Evolutionary conservation across 92 coral and sea anemone species (phyloP).

Genomic region (Parazoanthus swiftii): DNA sequence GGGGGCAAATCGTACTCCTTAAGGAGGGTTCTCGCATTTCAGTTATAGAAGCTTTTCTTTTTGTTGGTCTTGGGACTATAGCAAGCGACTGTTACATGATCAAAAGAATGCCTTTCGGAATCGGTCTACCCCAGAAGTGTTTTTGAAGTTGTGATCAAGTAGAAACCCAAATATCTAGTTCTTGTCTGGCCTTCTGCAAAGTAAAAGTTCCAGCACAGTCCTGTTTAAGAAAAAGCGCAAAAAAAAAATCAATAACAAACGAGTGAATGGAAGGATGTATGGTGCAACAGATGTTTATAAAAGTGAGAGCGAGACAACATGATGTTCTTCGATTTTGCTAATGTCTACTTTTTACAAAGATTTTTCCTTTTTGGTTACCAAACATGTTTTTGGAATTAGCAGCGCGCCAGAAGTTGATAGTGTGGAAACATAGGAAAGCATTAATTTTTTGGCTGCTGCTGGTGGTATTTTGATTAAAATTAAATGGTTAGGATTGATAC

Average conservation of each 20-base stretch:
- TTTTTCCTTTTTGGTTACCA: too few species aligned
- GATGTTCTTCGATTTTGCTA: background rate
- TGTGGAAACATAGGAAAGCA: too few species aligned
- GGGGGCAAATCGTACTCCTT: too few species aligned
- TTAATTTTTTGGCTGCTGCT: too few species aligned
- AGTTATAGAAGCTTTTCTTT: background rate
- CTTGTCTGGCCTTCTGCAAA: constrained; percentile 32
- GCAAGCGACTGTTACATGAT: background rate
- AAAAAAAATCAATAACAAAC: background rate
- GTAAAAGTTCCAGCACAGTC: constrained; percentile 28
- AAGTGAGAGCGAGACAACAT: background rate
- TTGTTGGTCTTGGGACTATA: background rate
- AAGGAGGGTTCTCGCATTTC: background rate
- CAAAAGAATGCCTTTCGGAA: background rate
- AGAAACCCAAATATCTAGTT: background rate
- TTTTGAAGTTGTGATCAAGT: background rate
- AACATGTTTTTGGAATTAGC: background rate
- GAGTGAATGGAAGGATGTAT: background rate
- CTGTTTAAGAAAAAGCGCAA: background rate
- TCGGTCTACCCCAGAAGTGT: background rate
- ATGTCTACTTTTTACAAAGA: background rate
- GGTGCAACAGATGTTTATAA: background rate
- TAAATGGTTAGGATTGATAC: too few species aligned
- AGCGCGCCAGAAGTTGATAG: background rate
- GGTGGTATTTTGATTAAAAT: too few species aligned